phyloP scores from a whole-genome alignment of 1,140 invertebrate species.

The Pseudomyrmex dendroicus region DNA sequence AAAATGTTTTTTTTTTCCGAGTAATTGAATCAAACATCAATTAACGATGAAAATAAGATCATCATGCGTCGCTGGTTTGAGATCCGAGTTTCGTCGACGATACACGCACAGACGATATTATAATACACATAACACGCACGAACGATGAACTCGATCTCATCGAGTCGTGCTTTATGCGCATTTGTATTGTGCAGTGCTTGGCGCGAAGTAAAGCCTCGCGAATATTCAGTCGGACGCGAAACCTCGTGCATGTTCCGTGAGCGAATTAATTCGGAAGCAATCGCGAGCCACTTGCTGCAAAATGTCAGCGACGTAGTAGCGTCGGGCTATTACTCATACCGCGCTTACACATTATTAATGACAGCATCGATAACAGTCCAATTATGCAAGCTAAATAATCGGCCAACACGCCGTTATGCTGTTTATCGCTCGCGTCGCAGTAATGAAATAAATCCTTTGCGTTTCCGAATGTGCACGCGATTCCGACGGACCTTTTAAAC shows the following conservation, averaged over 20 bases:
- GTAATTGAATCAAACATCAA: not conserved
- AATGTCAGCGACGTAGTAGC: constrained; percentile 43
- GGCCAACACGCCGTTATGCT: not conserved
- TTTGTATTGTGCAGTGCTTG: constrained; percentile 35
- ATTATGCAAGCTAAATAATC: constrained; percentile 55
- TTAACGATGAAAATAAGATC: not conserved
- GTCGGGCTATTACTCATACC: constrained; percentile 40
- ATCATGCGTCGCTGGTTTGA: not conserved
- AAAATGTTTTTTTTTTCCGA: not conserved
- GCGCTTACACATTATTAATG: constrained; percentile 50
- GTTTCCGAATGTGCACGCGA: not conserved
- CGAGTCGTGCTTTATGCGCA: constrained; percentile 35
- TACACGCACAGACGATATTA: constrained; percentile 12
- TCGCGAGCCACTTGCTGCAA: constrained; percentile 49
- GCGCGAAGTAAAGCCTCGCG: constrained; percentile 39
- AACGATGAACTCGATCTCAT: constrained; percentile 36
- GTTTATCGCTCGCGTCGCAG: constrained; percentile 5
- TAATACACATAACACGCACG: constrained; percentile 7
- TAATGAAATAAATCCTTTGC: constrained; percentile 21
- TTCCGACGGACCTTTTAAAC: constrained; percentile 1
- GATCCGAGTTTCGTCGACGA: not conserved
- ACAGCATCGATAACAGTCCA: constrained; percentile 46
- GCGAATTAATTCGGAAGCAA: constrained; percentile 47
- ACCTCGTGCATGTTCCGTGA: constrained; percentile 33
- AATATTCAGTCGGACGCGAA: constrained; percentile 30